Evolutionary conservation across 2,113 vertebrate species (phyloP).

Genomic region (Lepisosteus oculatus): DNA sequence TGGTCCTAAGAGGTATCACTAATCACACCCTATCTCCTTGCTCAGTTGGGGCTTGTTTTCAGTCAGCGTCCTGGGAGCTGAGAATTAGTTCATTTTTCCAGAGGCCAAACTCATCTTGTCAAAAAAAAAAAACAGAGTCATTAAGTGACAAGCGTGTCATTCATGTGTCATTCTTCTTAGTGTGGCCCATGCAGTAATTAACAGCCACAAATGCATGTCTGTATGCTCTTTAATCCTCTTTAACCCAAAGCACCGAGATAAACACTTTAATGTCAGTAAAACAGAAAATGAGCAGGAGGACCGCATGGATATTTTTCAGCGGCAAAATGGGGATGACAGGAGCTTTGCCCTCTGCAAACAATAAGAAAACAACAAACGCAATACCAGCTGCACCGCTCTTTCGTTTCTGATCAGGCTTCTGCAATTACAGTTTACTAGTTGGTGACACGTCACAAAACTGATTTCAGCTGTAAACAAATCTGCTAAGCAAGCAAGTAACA

Average conservation of each 20-base stretch:
- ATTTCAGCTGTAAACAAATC: constrained; percentile 10
- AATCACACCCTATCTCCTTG: not conserved
- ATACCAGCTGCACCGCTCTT: not conserved
- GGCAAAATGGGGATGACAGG: not conserved
- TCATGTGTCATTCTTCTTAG: not conserved
- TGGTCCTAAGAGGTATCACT: constrained; percentile 6
- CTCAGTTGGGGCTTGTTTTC: constrained; percentile 4
- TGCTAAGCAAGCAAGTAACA: constrained; percentile 4
- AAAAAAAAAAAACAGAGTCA: not conserved
- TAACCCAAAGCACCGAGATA: too few relatives aligned
- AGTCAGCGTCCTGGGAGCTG: not conserved
- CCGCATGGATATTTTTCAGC: too few relatives aligned
- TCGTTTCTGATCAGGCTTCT: not conserved
- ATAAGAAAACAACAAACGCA: constrained; percentile 2
- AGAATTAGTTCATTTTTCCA: constrained; percentile 6
- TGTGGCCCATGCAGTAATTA: not conserved
- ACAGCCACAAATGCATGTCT: not conserved
- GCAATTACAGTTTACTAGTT: not conserved
- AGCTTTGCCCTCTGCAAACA: constrained; percentile 1
- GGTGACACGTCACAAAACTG: not conserved
- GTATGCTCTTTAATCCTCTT: not conserved
- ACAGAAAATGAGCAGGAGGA: constrained; percentile 4
- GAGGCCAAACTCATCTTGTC: constrained; percentile 10
- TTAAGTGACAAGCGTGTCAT: not conserved
- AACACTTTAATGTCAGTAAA: not conserved